Percentiles rank a stretch among this genome's conserved stretches.
These are phyloP conservation scores for Heliconius aoede DNA, from an alignment of 2,888 invertebrate genomes.

Conservation along the genomic window DNA sequence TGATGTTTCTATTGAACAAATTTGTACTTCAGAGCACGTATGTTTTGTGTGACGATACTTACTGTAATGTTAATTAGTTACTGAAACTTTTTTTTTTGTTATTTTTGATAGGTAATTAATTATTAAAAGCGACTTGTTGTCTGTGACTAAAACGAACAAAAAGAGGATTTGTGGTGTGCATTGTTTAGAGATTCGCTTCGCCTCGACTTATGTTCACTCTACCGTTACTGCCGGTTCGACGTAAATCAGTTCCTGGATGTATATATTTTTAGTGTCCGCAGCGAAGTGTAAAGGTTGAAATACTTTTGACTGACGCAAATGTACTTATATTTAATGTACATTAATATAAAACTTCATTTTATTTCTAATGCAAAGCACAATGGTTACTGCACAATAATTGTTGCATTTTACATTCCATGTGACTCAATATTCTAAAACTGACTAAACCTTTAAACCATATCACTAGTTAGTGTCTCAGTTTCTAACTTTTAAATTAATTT, in stretches of 20 bases:
- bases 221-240: background rate
- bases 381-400: conserved; percentile 51
- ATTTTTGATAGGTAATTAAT: conserved; percentile 44
- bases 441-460: conserved; percentile 14
- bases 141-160: conserved; percentile 31
- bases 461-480: conserved; percentile 22
- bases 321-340: conserved; percentile 26
- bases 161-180: conserved; percentile 25
- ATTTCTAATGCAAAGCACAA: conserved; percentile 46
- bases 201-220: conserved; percentile 16
- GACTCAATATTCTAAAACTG: conserved; percentile 26
- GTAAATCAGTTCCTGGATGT: conserved; percentile 6
- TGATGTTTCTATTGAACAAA: conserved; percentile 46
- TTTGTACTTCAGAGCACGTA: conserved; percentile 39
- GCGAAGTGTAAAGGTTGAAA: conserved; percentile 7
- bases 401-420: conserved; percentile 53
- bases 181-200: conserved; percentile 12
- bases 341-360: conserved; percentile 35
- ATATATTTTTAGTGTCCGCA: background rate
- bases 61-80: conserved; percentile 44
- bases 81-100: conserved; percentile 45
- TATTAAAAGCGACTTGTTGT: conserved; percentile 34
- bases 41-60: conserved; percentile 42
- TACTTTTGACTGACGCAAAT: conserved; percentile 16
- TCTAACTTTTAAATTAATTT: conserved; percentile 19